Evolutionary conservation across 2,888 invertebrate genomes (phyloP), one percentile per base, ranked within the genome.

Genomic region (Eustalomyia histrio): DNA sequence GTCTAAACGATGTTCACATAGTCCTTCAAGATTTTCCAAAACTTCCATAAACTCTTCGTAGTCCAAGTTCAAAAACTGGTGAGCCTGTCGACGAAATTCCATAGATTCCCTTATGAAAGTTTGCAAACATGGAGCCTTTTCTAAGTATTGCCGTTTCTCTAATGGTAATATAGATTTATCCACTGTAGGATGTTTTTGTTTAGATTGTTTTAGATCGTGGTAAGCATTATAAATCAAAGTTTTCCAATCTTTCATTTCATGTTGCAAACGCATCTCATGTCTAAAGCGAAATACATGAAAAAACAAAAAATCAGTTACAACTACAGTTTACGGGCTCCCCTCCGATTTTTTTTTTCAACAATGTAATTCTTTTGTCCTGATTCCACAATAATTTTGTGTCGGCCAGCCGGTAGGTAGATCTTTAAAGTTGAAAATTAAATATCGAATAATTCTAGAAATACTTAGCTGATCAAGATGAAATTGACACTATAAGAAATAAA

Each of bases 111-210:
- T 84, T 2, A 88, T 47, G 18, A 87, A 88, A 6, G 81, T 84
- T 8, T 85, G 85, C 7, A 89, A 47, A 74, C 87, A 83, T 0
- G 87, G 87, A 0, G 83, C 86, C 2, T 83, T 64, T 4, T 84
- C 82, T 3, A 90, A 83, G 63, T 87, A 87, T 0, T 80, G 79
- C 1, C 84, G 84, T n/a, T 89, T 88, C 3, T 87, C 86, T 0
- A 69, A 43, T 0, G 86, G 83, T 3, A 90, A 80, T 21, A 84
- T 67, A 1, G 82, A 57, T n/a, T 72, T 73, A 35, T 81, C 84
- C 0, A 84, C 76, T 0, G 65, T 52, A 12, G 74, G 76, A 63
- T 81, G 76, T 39, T 84, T 83, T 57, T 79, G 35, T 64, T 83
- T 83, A 8, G 78, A 74, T 3, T 71, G 18, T 47, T 83, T 84